Conservation (phyloP, 2,888 invertebrate species). For the Lycia hirtaria region DNA sequence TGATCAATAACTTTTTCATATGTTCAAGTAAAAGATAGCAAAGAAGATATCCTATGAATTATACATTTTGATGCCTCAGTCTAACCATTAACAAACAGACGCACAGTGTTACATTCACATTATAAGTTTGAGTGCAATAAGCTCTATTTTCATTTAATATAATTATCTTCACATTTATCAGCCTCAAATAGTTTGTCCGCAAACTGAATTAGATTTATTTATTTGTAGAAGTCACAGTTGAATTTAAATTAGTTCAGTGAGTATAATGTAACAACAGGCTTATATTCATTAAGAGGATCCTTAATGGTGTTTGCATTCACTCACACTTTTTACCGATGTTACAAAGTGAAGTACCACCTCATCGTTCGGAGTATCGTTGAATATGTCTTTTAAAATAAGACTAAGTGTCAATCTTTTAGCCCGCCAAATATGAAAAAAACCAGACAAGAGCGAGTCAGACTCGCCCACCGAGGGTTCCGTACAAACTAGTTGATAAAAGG, state of each 20-base stretch:
- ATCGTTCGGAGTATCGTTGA: too few relatives aligned
- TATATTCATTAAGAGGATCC: conserved; percentile 44
- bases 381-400: too few relatives aligned
- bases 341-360: too few relatives aligned
- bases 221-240: conserved; percentile 6
- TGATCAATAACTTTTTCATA: too few relatives aligned
- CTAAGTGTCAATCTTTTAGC: too few relatives aligned
- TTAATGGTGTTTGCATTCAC: not conserved
- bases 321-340: not conserved
- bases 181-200: conserved; percentile 5
- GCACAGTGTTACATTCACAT: not conserved
- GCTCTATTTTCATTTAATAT: not conserved
- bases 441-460: too few relatives aligned
- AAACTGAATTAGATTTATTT: conserved; percentile 1
- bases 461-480: too few relatives aligned
- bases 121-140: not conserved
- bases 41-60: too few relatives aligned
- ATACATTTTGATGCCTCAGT: too few relatives aligned
- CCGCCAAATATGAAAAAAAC: too few relatives aligned
- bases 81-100: not conserved
- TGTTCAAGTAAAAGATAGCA: too few relatives aligned
- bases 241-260: conserved; percentile 35
- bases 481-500: too few relatives aligned
- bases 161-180: conserved; percentile 2
- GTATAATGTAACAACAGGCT: conserved; percentile 36